Conservation (phyloP, 1,140 invertebrate genomes). For the Alviniconcha marisindica region DNA sequence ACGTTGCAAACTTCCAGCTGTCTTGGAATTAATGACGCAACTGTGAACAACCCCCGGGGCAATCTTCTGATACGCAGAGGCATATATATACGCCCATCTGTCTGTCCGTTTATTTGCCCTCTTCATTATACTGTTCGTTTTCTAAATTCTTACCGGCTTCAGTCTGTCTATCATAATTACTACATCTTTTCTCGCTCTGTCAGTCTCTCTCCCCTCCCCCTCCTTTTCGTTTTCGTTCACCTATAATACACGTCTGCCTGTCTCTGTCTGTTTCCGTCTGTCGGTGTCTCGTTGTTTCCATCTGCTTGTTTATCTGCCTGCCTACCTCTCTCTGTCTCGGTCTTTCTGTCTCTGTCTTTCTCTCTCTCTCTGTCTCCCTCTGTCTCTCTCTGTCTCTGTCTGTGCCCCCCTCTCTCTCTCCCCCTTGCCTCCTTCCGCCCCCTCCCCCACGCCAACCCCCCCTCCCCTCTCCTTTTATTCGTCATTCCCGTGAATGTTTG, state of each 20-base stretch:
- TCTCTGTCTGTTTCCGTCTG: background rate
- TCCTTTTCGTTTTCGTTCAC: background rate
- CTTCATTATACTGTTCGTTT: too few species aligned
- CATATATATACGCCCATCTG: too few species aligned
- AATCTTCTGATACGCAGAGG: too few species aligned
- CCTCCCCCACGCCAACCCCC: too few species aligned
- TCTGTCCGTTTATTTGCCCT: too few species aligned
- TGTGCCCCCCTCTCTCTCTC: background rate
- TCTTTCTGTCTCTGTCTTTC: background rate
- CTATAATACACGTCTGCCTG: background rate
- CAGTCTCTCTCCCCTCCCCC: background rate
- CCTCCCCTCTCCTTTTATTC: too few species aligned
- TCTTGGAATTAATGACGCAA: too few species aligned
- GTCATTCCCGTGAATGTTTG: too few species aligned
- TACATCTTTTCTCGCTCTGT: background rate
- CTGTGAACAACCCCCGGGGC: too few species aligned
- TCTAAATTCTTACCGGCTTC: too few species aligned
- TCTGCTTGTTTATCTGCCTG: background rate
- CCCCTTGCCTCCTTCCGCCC: too few species aligned
- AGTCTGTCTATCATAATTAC: background rate
- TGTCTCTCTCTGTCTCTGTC: background rate
- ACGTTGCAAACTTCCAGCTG: too few species aligned
- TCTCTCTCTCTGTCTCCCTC: conserved; percentile 8
- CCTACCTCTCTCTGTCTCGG: background rate
- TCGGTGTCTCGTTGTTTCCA: background rate